These are phyloP conservation scores for Dasyornis broadbenti DNA, from an alignment of 2,113 vertebrate genomes.

Conservation along the genomic window DNA sequence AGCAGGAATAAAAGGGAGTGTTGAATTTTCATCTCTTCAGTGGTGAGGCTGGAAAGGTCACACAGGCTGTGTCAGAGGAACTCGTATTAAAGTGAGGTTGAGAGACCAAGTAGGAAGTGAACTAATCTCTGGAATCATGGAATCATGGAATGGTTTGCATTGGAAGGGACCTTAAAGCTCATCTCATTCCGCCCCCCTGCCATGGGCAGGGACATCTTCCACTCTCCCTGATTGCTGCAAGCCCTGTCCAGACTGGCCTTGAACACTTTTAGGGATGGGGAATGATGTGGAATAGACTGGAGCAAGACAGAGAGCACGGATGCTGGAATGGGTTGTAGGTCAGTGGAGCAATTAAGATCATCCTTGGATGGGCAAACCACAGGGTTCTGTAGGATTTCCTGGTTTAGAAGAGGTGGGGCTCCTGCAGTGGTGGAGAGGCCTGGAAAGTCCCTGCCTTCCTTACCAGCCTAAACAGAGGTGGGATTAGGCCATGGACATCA, in stretches of 20 bases:
- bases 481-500: neutral
- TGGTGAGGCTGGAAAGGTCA: neutral
- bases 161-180: neutral
- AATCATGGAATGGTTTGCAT: neutral
- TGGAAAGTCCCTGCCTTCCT: neutral
- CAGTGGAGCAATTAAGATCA: accelerated
- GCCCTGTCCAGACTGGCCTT: neutral
- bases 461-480: neutral
- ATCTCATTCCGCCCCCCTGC: neutral
- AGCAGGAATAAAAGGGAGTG: neutral
- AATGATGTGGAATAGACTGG: neutral
- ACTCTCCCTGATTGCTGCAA: neutral
- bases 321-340: neutral
- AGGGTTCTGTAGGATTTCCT: neutral
- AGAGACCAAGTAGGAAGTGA: neutral
- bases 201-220: neutral
- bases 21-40: neutral
- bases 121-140: accelerated
- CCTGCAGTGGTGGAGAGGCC: neutral
- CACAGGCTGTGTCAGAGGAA: accelerated
- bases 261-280: neutral
- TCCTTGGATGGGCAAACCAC: accelerated
- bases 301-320: accelerated
- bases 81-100: accelerated
- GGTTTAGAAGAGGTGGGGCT: neutral